Evolutionary conservation across 2,113 vertebrate species (phyloP).

Genomic region (Poecile atricapillus): DNA sequence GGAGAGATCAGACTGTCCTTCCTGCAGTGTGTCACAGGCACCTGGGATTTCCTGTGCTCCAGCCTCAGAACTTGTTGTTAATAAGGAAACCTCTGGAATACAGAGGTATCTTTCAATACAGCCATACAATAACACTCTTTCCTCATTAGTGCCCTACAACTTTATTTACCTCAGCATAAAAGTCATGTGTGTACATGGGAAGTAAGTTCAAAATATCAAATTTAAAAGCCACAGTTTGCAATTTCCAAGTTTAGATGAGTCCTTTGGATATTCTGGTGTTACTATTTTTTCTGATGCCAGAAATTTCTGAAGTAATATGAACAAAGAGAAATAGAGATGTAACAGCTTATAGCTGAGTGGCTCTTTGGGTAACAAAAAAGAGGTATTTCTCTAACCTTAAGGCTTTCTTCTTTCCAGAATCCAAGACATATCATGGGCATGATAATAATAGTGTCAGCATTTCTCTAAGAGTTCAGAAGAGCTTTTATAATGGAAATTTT

Average conservation of each 20-base stretch:
- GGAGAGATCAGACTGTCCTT: not conserved
- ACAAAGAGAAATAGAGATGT: not conserved
- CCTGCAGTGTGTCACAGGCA: not conserved
- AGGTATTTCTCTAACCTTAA: conserved; percentile 16
- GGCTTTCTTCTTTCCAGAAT: not conserved
- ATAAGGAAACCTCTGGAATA: not conserved
- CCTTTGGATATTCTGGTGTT: not conserved
- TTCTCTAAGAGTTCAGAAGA: conserved; percentile 7
- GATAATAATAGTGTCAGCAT: not conserved
- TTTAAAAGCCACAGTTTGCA: not conserved
- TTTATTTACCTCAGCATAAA: not conserved
- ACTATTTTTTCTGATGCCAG: not conserved
- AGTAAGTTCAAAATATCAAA: not conserved
- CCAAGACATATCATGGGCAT: not conserved
- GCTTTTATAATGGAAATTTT: conserved; percentile 46
- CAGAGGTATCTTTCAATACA: not conserved
- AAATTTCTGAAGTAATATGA: not conserved
- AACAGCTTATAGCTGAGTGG: not conserved
- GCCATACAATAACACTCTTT: not conserved
- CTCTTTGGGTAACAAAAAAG: not conserved
- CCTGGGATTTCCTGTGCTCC: not conserved
- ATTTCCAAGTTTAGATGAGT: not conserved
- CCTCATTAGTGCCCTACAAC: not conserved
- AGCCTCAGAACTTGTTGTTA: not conserved
- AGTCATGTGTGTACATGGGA: not conserved